These are phyloP conservation scores for Osmerus mordax DNA, from an alignment of 2,113 vertebrate genomes.

Conservation along the genomic window DNA sequence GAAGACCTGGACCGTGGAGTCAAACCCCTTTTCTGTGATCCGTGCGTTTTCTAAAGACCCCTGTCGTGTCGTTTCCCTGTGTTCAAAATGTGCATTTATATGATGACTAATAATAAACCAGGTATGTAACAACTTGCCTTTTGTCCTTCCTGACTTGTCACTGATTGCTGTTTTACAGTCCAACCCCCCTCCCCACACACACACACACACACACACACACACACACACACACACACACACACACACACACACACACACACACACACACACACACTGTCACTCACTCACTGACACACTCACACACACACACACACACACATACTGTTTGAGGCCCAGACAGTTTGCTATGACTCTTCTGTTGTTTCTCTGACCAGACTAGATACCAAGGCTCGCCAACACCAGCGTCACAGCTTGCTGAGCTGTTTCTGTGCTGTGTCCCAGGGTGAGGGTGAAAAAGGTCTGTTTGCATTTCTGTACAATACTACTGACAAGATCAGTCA, in stretches of 20 bases:
- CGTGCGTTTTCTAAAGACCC: constrained; percentile 38
- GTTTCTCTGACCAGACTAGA: no score
- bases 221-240: not conserved
- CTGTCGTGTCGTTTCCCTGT: constrained; percentile 35
- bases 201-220: not conserved
- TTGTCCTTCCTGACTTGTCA: not conserved
- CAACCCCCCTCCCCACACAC: no score
- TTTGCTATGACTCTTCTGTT: no score
- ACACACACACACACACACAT: not conserved
- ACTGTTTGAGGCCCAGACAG: no score
- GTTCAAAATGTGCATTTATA: constrained; percentile 69
- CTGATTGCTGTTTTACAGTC: not conserved
- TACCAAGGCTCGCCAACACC: no score
- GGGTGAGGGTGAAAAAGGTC: no score
- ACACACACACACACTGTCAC: not conserved
- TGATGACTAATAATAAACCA: constrained; percentile 58
- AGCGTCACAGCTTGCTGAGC: no score
- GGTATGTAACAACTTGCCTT: constrained; percentile 34
- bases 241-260: not conserved
- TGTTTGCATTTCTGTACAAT: no score
- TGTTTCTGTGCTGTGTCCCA: no score
- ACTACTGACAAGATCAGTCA: not conserved
- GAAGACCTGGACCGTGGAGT: no score
- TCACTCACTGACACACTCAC: not conserved
- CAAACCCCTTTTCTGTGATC: not conserved